Percentiles rank a stretch among this genome's conserved stretches.
phyloP scores from a whole-genome alignment of 1,140 invertebrate species.

The Sipha flava region DNA sequence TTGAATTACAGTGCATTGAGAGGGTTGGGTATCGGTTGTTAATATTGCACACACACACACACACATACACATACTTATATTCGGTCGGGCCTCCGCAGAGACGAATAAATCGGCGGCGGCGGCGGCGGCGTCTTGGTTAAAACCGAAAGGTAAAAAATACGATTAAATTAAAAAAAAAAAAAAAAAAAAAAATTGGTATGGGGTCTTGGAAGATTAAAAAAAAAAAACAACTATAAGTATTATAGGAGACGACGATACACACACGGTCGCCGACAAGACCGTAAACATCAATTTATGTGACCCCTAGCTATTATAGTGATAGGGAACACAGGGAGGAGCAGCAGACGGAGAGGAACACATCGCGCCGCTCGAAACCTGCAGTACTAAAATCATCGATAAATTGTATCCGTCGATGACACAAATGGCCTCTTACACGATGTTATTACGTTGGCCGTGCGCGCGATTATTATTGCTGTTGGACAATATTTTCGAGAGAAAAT shows the following conservation, averaged over 20 bases:
- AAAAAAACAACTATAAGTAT: background rate
- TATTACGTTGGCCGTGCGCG: background rate
- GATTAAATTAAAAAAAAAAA: too few species aligned
- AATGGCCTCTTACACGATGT: background rate
- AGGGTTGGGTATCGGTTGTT: too few species aligned
- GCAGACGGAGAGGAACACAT: background rate
- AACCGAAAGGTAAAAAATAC: background rate
- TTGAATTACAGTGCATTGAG: too few species aligned
- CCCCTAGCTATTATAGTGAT: background rate
- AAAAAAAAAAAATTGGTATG: conserved; percentile 13
- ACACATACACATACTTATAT: too few species aligned
- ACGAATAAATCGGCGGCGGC: too few species aligned
- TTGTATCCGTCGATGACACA: conserved; percentile 3
- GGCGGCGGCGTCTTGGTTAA: too few species aligned
- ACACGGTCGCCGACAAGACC: conserved; percentile 6
- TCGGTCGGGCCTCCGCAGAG: too few species aligned
- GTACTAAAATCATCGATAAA: conserved; percentile 24
- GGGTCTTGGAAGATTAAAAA: conserved; percentile 3
- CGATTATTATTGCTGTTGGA: background rate
- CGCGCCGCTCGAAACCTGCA: background rate
- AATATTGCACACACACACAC: too few species aligned
- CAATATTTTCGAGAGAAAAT: background rate
- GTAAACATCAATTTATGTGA: conserved; percentile 28
- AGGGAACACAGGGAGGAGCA: background rate
- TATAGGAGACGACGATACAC: background rate